Conservation (phyloP, 2,888 invertebrate genomes). For the Calameuta idolon region DNA sequence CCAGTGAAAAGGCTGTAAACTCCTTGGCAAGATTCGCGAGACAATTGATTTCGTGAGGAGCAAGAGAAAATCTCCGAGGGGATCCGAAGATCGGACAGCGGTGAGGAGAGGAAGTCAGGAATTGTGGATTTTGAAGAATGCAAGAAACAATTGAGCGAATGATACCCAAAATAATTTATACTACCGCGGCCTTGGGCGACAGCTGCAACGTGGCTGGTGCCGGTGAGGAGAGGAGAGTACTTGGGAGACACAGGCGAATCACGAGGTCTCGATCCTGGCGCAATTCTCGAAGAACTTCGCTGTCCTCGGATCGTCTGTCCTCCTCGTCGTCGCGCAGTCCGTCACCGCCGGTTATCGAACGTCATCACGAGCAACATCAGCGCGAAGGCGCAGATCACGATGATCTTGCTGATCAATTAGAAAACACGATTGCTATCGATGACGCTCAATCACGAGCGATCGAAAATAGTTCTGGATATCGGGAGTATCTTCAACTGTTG, state of each 20-base stretch:
- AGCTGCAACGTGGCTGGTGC: constrained; percentile 15
- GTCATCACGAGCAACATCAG: background rate
- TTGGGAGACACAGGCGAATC: constrained; percentile 37
- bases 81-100: background rate
- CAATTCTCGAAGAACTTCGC: constrained; percentile 35
- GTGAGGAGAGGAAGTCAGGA: background rate
- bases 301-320: constrained; percentile 47
- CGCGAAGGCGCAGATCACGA: background rate
- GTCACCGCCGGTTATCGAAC: constrained; percentile 41
- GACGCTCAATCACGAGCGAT: constrained; percentile 6
- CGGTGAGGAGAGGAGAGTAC: constrained; percentile 41
- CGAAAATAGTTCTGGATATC: constrained; percentile 71
- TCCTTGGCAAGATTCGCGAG: background rate
- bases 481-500: constrained; percentile 82
- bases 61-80: background rate
- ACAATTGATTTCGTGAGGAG: background rate
- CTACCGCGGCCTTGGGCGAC: constrained; percentile 52
- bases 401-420: background rate
- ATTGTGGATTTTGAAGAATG: constrained; percentile 34
- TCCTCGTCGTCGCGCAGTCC: constrained; percentile 61
- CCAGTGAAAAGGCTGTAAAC: background rate
- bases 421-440: constrained; percentile 11
- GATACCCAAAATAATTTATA: constrained; percentile 60
- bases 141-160: constrained; percentile 52
- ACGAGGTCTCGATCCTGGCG: constrained; percentile 32